Evolutionary conservation across 1,140 invertebrate species (phyloP), one percentile per base, ranked within the genome.

Genomic region (Polypedilum pembai): DNA sequence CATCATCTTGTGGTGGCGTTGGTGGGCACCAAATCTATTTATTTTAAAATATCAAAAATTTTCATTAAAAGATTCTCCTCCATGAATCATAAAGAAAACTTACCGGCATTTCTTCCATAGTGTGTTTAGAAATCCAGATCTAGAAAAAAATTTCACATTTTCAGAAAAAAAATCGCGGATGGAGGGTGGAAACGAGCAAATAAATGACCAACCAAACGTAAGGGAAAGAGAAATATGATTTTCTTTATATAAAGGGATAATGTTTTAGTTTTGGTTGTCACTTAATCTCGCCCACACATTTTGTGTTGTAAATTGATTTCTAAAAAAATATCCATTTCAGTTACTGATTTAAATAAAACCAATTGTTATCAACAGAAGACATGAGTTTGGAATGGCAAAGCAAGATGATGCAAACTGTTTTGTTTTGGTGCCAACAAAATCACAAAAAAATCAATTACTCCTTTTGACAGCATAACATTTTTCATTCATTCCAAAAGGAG

Each of bases 11-110:
- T 5, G 95, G 95, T 76, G 95, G 95, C 12, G 95, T 97, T 75
- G 95, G 95, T 75, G 95, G 96, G 78, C 92, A 91, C 94, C 95
- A 98, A 86, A 97, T 89, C 95, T 97, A 83, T 76, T 79, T 78
- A 74, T 1, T 76, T 66, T 10, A 74, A 56, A 33, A 45, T 17
- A 12, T 56, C n/a, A 56, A n/a, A 56, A n/a, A 15, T 15, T 15
- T 74, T 18, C 40, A 75, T 75, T 66, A 21, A 76, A 33, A 0
- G 72, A 74, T 33, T 65, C 41, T 69, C 74, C 74, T 74, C 72
- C 65, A 73, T 74, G n/a, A n/a, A 45, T 69, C 40, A 56, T 33
- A 74, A 56, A 40, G 18, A 45, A 78, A 81, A 88, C 90, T 89
- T 86, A 92, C 90, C 84, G 90, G 89, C 90, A 91, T 90, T 81